Conservation (phyloP, 2,113 vertebrate species). For the Dipodomys ordii region DNA sequence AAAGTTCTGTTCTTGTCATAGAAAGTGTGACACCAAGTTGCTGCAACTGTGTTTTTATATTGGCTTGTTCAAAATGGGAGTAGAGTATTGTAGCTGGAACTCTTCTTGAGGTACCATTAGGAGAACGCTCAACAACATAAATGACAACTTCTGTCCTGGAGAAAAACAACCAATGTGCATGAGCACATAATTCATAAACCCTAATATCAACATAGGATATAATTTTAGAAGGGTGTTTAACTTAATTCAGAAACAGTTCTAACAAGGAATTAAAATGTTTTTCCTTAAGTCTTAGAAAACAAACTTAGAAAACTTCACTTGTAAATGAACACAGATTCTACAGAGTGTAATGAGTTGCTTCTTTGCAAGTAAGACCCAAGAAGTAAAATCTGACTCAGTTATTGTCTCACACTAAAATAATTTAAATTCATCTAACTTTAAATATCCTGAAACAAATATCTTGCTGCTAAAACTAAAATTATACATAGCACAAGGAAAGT, state of each 20-base stretch:
- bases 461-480: conserved; percentile 22
- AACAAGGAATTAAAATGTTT: background rate
- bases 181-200: background rate
- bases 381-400: conserved; percentile 45
- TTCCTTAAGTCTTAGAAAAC: conserved; percentile 25
- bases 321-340: conserved; percentile 35
- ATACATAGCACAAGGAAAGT: background rate
- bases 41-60: conserved; percentile 92
- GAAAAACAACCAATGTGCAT: conserved; percentile 48
- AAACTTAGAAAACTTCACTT: background rate
- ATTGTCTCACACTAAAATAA: background rate
- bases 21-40: conserved; percentile 94
- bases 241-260: conserved; percentile 12
- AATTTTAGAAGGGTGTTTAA: background rate
- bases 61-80: conserved; percentile 92
- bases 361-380: background rate
- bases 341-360: background rate
- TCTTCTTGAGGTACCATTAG: conserved; percentile 95
- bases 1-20: conserved; percentile 94
- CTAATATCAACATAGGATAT: conserved; percentile 19
- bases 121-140: conserved; percentile 96
- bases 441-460: conserved; percentile 22
- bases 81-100: conserved; percentile 93
- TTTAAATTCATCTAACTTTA: background rate
- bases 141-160: conserved; percentile 96